phyloP scores from a whole-genome alignment of 2,113 vertebrate genomes.

The Heterotilapia buettikoferi region DNA sequence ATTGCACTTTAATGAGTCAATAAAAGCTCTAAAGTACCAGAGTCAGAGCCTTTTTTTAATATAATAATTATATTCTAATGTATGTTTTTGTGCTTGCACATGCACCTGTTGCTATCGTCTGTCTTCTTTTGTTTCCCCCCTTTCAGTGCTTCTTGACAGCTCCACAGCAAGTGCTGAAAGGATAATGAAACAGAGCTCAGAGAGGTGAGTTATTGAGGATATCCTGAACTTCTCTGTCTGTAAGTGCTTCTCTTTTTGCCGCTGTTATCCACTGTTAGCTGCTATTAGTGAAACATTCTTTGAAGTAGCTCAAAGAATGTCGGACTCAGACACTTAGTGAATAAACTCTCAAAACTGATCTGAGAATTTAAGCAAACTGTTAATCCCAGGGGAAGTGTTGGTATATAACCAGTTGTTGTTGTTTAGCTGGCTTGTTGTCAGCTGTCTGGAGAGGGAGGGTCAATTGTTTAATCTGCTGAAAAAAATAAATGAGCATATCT shows the following conservation, averaged over 20 bases:
- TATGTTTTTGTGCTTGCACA: background rate
- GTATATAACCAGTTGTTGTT: background rate
- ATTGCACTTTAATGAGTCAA: background rate
- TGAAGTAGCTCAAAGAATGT: background rate
- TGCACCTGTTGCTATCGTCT: rapidly evolving
- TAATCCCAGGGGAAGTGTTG: background rate
- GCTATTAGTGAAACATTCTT: background rate
- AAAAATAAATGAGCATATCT: background rate
- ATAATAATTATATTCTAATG: background rate
- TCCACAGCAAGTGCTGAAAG: background rate
- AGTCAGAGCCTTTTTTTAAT: background rate
- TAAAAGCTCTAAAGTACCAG: background rate
- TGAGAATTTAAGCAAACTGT: background rate
- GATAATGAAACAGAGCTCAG: background rate
- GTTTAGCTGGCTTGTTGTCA: background rate
- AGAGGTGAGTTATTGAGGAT: background rate
- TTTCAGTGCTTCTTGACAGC: background rate
- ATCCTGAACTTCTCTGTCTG: background rate
- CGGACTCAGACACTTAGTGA: background rate
- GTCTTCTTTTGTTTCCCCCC: background rate
- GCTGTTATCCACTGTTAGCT: background rate
- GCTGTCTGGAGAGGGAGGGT: background rate
- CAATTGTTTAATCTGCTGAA: background rate
- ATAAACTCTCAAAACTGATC: background rate
- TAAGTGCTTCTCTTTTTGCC: background rate